phyloP scores from a whole-genome alignment of 2,113 vertebrate species.

The Psophia crepitans region DNA sequence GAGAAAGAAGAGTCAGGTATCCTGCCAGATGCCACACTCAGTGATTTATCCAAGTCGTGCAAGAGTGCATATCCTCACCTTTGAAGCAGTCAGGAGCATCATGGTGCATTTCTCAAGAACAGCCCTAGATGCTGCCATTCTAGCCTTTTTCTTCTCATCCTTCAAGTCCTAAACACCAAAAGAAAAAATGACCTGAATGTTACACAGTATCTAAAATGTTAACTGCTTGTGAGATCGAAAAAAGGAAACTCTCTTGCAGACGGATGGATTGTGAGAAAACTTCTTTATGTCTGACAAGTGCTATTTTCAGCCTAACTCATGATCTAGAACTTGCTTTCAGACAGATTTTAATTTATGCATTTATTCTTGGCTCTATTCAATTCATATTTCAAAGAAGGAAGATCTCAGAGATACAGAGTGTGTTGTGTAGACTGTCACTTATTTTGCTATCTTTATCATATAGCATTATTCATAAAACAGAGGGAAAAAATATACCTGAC shows the following conservation, averaged over 20 bases:
- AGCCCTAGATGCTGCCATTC: slow-evolving; percentile 94
- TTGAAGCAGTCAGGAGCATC: slow-evolving; percentile 98
- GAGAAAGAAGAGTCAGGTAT: not conserved
- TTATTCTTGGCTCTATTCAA: slow-evolving; percentile 3
- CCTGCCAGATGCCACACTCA: not conserved
- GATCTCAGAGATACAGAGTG: not conserved
- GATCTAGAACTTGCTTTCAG: not conserved
- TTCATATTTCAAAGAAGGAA: not conserved
- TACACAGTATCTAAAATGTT: not conserved
- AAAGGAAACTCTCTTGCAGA: not conserved
- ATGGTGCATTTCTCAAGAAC: slow-evolving; percentile 98
- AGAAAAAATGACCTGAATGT: not conserved
- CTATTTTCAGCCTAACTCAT: slow-evolving; percentile 16
- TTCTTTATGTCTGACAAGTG: not conserved
- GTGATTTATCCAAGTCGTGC: not conserved
- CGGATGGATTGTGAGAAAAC: not conserved
- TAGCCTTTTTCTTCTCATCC: slow-evolving; percentile 97
- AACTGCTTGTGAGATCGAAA: not conserved
- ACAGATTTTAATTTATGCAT: not conserved
- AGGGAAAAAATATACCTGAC: not conserved
- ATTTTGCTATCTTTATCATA: not conserved
- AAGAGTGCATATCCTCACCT: slow-evolving; percentile 72
- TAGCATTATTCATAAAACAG: not conserved
- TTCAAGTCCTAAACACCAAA: slow-evolving; percentile 87
- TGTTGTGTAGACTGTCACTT: not conserved